A percentile compares a stretch with the other conserved stretches of the same genome.
phyloP scores from a whole-genome alignment of 2,888 invertebrate genomes.

The Chironomus riparius region DNA sequence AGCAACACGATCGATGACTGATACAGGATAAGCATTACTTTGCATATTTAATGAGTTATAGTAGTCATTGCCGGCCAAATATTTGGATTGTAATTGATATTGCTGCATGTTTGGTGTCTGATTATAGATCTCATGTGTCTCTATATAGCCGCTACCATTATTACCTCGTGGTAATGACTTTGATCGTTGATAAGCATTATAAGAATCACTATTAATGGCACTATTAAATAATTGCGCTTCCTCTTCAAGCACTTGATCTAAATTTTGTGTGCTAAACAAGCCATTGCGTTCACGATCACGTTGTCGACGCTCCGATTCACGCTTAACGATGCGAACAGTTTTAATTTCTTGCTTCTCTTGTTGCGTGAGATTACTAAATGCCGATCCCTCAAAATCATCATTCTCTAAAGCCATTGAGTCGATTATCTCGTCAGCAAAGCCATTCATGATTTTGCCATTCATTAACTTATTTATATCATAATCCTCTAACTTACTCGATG shows the following conservation, averaged over 20 bases:
- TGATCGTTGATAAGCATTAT: conserved; percentile 40
- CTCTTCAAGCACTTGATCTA: conserved; percentile 43
- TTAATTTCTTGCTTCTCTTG: conserved; percentile 84
- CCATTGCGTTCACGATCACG: conserved; percentile 64
- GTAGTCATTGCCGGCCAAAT: conserved; percentile 32
- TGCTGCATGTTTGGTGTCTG: conserved; percentile 5
- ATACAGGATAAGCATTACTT: conserved; percentile 30
- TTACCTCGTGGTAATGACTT: conserved; percentile 46
- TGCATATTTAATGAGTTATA: conserved; percentile 28
- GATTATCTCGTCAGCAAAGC: conserved; percentile 28
- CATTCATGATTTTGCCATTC: conserved; percentile 28
- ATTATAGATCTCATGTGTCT: conserved; percentile 29
- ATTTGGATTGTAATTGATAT: conserved; percentile 28
- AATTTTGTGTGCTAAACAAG: conserved; percentile 34
- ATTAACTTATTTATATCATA: conserved; percentile 32
- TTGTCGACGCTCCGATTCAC: conserved; percentile 79
- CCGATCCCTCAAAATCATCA: conserved; percentile 39
- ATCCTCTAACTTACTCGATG: conserved; percentile 35
- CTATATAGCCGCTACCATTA: conserved; percentile 31
- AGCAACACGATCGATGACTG: conserved; percentile 35
- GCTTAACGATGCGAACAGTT: conserved; percentile 87
- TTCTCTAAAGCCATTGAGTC: conserved; percentile 41
- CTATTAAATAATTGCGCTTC: conserved; percentile 33
- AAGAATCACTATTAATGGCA: conserved; percentile 31
- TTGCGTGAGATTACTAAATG: conserved; percentile 49